Evolutionary conservation across 2,888 invertebrate genomes (phyloP), one percentile per base, ranked within the genome.

Genomic region (Petrophora chlorosata): DNA sequence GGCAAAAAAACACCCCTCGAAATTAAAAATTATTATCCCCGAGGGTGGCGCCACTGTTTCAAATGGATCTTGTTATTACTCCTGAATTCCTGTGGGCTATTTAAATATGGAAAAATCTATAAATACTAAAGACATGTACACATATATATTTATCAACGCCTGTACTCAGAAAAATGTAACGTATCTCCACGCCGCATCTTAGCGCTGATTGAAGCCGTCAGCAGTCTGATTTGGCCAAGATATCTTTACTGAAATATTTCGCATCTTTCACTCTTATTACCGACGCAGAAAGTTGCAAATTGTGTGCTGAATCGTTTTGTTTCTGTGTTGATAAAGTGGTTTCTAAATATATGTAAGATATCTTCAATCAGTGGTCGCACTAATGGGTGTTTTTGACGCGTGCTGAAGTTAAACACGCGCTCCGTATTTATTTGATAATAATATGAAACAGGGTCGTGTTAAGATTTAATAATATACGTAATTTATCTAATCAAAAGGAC

Each of bases 151-250:
- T 60, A 67, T 56, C 61, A 57, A 47, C 52, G 42, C 48, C 53
- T 59, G 65, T 73, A 67, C 39, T 57, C 56, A 54, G 45, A 67
- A 70, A 72, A 68, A 68, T 61, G 56, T 54, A 55, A 60, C 43
- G 56, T 52, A 65, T 47, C 66, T 68, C 70, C 69, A 70, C 42
- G 47, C 67, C 61, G 5, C 25, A 54, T 57, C 67, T 51, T 50
- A 63, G 59, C 62, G 73, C 58, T 76, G 78, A 80, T 72, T 70
- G 77, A 76, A 73, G 61, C 63, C 68, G 71, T 78, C 79, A 70
- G 65, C 73, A 70, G 64, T 61, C 58, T 47, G 50, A 48, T 29
- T 49, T n/a, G 19, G 43, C 70, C 47, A 68, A 57, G 2, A 46
- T 68, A 66, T 34, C 13, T 53, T 33, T 66, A 39, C 63, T 8